Percentiles rank a stretch among this genome's conserved stretches.
Conservation (phyloP, 1,140 invertebrate species). For the Belonocnema kinseyi region DNA sequence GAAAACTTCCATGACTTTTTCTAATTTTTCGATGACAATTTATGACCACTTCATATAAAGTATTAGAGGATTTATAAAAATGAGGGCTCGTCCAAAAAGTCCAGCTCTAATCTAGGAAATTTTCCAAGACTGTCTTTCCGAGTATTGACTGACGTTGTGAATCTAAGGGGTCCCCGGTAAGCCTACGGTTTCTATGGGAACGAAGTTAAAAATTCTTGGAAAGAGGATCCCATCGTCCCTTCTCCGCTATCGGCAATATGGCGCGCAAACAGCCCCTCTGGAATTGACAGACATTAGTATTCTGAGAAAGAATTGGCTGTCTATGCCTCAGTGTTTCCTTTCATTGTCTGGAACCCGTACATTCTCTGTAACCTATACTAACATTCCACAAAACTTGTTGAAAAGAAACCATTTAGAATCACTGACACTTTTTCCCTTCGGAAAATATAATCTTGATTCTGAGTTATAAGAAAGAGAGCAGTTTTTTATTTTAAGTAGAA, state of each 20-base stretch:
- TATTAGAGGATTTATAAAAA: too few species aligned
- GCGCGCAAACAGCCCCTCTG: conserved; percentile 23
- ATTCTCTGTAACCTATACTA: neutral
- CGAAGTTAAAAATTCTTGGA: conserved; percentile 24
- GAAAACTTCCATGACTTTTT: too few species aligned
- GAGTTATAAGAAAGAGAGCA: too few species aligned
- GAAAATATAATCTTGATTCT: neutral
- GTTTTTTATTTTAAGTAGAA: too few species aligned
- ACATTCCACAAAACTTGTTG: conserved; percentile 2
- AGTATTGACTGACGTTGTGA: too few species aligned
- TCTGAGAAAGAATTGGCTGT: conserved; percentile 20
- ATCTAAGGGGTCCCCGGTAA: neutral
- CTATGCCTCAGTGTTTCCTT: conserved; percentile 14
- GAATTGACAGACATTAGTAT: conserved; percentile 11
- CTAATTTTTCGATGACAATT: too few species aligned
- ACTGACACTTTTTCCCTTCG: neutral
- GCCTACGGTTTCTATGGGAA: conserved; percentile 23
- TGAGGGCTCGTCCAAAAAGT: too few species aligned
- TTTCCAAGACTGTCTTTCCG: too few species aligned
- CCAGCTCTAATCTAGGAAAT: too few species aligned
- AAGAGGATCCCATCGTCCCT: neutral
- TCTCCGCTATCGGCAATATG: conserved; percentile 9
- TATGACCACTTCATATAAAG: too few species aligned
- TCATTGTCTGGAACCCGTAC: neutral
- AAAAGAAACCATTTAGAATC: neutral